These are phyloP conservation scores for Tonatia bakeri DNA, from an alignment of 2,113 vertebrate genomes.

Conservation along the genomic window DNA sequence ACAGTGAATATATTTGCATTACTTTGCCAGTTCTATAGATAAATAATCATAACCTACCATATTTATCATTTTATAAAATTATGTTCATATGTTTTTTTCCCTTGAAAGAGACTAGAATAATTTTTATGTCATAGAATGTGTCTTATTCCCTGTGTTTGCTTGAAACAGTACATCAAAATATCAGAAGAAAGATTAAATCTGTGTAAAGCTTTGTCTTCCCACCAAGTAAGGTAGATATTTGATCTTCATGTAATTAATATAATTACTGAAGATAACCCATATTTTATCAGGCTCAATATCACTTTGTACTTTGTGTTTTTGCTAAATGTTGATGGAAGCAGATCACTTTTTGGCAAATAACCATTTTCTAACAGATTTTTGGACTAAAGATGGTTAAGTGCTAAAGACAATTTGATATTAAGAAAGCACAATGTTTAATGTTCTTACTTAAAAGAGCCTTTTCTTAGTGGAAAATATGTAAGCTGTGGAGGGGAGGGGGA, in stretches of 20 bases:
- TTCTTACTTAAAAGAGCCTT: neutral
- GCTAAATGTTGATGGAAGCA: neutral
- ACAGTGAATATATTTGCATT: neutral
- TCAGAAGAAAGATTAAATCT: neutral
- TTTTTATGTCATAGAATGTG: slow-evolving; percentile 4
- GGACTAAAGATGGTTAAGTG: neutral
- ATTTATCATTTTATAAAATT: slow-evolving; percentile 29
- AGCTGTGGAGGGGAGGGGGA: too few species aligned
- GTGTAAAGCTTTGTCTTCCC: neutral
- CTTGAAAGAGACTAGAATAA: neutral
- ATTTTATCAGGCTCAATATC: neutral
- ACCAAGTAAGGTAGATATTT: neutral
- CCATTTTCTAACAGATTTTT: slow-evolving; percentile 11
- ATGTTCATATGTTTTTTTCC: neutral
- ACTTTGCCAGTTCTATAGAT: neutral
- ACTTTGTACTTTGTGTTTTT: neutral
- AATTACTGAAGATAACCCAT: neutral
- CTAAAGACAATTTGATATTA: neutral
- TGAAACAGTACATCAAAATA: neutral
- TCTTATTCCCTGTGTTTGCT: neutral
- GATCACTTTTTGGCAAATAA: slow-evolving; percentile 13
- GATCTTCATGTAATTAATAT: neutral
- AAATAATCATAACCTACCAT: neutral
- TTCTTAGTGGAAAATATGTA: neutral
- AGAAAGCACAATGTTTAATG: neutral